phyloP scores from a whole-genome alignment of 2,888 invertebrate species.

The Thymelicus acteon region DNA sequence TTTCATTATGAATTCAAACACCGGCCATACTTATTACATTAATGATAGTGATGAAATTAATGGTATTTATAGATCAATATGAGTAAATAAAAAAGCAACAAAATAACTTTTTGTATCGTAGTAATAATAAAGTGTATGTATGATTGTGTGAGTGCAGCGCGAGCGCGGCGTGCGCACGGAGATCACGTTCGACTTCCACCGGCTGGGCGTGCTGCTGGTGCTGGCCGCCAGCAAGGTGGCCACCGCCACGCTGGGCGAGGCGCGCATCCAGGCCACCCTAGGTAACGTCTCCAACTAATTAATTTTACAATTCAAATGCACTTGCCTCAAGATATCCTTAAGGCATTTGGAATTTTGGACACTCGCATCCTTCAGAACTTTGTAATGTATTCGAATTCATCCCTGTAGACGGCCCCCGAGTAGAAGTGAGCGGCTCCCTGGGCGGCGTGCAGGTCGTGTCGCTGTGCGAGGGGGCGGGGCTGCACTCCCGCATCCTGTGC shows the following conservation, averaged over 20 bases:
- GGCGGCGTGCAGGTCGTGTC: constrained; percentile 96
- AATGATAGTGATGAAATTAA: no score
- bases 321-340: no score
- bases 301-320: no score
- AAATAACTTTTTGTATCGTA: no score
- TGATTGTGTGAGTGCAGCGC: constrained; percentile 40
- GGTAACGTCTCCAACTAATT: constrained; percentile 64
- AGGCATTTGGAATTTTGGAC: no score
- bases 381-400: neutral
- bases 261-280: constrained; percentile 93
- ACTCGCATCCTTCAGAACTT: no score
- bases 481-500: constrained; percentile 93
- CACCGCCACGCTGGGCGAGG: constrained; percentile 96
- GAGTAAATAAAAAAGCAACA: no score
- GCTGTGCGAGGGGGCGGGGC: constrained; percentile 88
- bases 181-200: constrained; percentile 96
- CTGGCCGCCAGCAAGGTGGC: constrained; percentile 95
- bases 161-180: constrained; percentile 86
- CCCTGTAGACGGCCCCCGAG: constrained; percentile 70
- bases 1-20: no score
- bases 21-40: no score
- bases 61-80: no score
- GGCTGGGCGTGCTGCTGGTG: constrained; percentile 94
- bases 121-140: no score
- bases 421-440: constrained; percentile 92